phyloP scores from a whole-genome alignment of 2,113 vertebrate genomes.

The Vulpes ferrilata region DNA sequence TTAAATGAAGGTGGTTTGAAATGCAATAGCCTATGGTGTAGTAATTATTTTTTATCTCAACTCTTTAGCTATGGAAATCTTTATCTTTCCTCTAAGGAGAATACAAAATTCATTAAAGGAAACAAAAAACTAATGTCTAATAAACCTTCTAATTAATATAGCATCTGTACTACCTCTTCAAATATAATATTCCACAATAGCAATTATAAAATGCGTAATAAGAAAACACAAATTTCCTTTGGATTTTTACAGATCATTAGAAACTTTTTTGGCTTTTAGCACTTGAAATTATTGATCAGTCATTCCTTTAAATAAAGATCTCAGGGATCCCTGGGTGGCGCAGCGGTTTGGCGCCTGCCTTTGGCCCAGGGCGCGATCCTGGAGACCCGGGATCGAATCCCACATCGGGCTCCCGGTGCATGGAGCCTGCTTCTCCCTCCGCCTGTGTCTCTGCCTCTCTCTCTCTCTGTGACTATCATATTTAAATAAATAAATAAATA shows the following conservation, averaged over 20 bases:
- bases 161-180: conserved; percentile 43
- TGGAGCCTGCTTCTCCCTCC: too few species aligned
- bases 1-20: conserved; percentile 45
- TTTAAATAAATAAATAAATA: too few species aligned
- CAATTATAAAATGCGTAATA: conserved; percentile 29
- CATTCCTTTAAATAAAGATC: conserved; percentile 43
- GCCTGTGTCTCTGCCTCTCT: too few species aligned
- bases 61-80: conserved; percentile 60
- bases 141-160: conserved; percentile 58
- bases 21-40: conserved; percentile 49
- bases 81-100: conserved; percentile 18
- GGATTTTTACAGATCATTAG: not conserved
- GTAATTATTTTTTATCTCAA: conserved; percentile 58
- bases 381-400: too few species aligned
- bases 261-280: not conserved
- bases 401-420: too few species aligned
- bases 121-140: conserved; percentile 52
- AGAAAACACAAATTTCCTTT: conserved; percentile 26
- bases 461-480: too few species aligned
- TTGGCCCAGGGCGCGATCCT: too few species aligned
- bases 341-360: too few species aligned
- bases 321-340: not conserved
- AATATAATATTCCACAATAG: conserved; percentile 26
- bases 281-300: not conserved
- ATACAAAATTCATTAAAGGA: conserved; percentile 50